These are phyloP conservation scores for Agriopis marginaria DNA, from an alignment of 2,888 invertebrate genomes.

Conservation along the genomic window DNA sequence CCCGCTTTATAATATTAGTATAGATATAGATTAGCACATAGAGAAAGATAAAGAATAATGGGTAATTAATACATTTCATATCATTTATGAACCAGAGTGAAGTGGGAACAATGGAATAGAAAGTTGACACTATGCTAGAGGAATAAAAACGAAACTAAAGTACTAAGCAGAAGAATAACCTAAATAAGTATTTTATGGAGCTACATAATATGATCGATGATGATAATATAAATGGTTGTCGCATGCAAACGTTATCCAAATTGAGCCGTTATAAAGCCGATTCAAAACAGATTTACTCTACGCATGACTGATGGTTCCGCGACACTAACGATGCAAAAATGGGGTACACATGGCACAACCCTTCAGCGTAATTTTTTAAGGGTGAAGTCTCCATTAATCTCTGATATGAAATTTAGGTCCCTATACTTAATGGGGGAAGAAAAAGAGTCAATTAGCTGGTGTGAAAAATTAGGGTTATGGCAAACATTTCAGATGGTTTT, in stretches of 20 bases:
- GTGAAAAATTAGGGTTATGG: slow-evolving; percentile 23
- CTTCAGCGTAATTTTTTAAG: slow-evolving; percentile 76
- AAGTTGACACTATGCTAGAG: too few species aligned
- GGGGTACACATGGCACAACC: slow-evolving; percentile 56
- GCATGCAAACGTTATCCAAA: slow-evolving; percentile 44
- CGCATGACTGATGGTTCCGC: slow-evolving; percentile 74
- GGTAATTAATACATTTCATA: too few species aligned
- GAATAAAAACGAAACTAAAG: neutral
- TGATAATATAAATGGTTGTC: neutral
- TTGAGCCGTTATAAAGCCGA: slow-evolving; percentile 46
- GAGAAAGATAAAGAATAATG: too few species aligned
- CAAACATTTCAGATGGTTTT: too few species aligned
- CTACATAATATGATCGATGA: slow-evolving; percentile 13
- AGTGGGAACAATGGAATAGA: too few species aligned
- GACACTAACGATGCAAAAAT: slow-evolving; percentile 76
- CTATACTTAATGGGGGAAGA: slow-evolving; percentile 33
- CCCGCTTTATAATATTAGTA: too few species aligned
- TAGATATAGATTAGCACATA: too few species aligned
- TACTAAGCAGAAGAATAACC: neutral
- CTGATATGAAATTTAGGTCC: slow-evolving; percentile 47
- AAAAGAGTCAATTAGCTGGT: slow-evolving; percentile 39
- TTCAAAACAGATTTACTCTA: slow-evolving; percentile 58
- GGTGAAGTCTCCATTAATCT: slow-evolving; percentile 77
- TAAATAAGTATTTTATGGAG: neutral
- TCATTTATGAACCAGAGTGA: too few species aligned